A percentile compares a stretch with the other conserved stretches of the same genome.
Evolutionary conservation across 1,140 invertebrate species (phyloP).

Genomic region (Augochlora pura): DNA sequence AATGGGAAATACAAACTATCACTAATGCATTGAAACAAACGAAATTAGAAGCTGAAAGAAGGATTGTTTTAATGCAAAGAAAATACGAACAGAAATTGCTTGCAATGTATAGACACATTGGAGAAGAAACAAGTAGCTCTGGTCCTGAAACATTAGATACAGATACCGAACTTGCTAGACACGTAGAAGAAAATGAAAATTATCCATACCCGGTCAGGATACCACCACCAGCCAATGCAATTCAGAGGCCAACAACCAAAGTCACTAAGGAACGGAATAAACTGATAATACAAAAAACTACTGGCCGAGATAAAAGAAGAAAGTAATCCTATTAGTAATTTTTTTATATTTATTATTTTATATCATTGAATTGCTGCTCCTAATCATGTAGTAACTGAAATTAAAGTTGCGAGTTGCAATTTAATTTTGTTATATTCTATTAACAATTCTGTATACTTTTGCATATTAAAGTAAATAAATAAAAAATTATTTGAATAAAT

Average conservation of each 20-base stretch:
- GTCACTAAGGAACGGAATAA: constrained; percentile 89
- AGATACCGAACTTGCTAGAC: constrained; percentile 67
- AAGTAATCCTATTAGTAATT: constrained; percentile 52
- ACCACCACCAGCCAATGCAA: constrained; percentile 71
- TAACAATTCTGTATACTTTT: neutral
- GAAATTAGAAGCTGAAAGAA: constrained; percentile 81
- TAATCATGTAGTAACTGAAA: neutral
- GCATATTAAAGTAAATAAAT: neutral
- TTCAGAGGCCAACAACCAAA: constrained; percentile 83
- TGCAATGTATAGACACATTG: constrained; percentile 82
- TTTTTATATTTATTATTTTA: constrained; percentile 5
- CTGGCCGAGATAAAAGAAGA: constrained; percentile 67
- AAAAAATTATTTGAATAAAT: neutral
- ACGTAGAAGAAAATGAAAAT: constrained; percentile 71
- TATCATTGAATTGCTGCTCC: neutral
- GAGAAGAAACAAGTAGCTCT: constrained; percentile 81
- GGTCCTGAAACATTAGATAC: constrained; percentile 68
- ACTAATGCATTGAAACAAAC: constrained; percentile 82
- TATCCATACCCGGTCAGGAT: constrained; percentile 63
- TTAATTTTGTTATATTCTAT: constrained; percentile 18
- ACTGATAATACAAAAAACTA: constrained; percentile 86
- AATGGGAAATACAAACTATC: constrained; percentile 80
- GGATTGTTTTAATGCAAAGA: constrained; percentile 81
- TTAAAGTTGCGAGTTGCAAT: neutral
- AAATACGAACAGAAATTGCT: constrained; percentile 84